phyloP scores from a whole-genome alignment of 2,797 vertebrate species.

The Xenopus petersii region DNA sequence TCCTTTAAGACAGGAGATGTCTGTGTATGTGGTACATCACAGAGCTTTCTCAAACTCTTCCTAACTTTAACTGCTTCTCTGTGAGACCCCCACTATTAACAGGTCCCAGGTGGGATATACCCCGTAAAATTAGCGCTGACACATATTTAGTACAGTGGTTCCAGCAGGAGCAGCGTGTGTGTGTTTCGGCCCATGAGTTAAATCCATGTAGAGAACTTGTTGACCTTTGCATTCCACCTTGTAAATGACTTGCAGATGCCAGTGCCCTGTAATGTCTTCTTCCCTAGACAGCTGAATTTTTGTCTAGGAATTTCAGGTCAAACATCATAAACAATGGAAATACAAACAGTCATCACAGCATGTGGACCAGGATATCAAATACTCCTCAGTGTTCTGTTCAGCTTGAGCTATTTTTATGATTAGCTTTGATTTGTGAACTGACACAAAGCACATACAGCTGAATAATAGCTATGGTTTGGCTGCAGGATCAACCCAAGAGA shows the following conservation, averaged over 20 bases:
- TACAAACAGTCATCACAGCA: neutral
- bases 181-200: neutral
- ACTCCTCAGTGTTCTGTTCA: neutral
- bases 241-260: constrained; percentile 40
- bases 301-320: constrained; percentile 34
- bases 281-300: constrained; percentile 28
- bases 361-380: neutral
- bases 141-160: no score
- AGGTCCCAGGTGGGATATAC: no score
- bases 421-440: neutral
- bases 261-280: constrained; percentile 14
- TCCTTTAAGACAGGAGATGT: no score
- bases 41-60: no score
- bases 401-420: neutral
- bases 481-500: no score
- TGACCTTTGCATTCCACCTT: constrained; percentile 28
- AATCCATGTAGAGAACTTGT: neutral
- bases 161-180: neutral
- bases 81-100: no score
- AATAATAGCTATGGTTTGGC: neutral
- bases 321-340: constrained; percentile 10
- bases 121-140: no score
- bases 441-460: neutral
- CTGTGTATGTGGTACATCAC: no score
- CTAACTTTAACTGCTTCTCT: no score